Evolutionary conservation across 2,113 vertebrate genomes (phyloP).

Genomic region (Mola mola): DNA sequence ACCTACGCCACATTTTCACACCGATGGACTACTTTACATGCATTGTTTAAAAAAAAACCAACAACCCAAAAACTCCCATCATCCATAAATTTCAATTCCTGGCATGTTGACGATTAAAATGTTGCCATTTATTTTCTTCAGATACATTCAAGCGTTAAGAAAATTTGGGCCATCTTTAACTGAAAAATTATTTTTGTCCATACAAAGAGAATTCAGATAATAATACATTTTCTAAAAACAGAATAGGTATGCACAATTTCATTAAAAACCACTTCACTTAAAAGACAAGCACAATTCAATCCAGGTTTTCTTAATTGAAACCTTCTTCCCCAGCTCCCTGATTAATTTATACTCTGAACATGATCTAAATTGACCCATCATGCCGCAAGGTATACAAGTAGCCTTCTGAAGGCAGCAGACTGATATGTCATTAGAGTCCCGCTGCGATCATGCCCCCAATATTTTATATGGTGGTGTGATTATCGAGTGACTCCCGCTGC

Average conservation of each 20-base stretch:
- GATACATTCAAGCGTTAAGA: conserved; percentile 4
- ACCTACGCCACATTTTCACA: too few relatives aligned
- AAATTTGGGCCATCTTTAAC: not conserved
- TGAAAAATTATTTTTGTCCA: conserved; percentile 12
- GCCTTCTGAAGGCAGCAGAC: conserved; percentile 55
- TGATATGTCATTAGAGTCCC: conserved; percentile 86
- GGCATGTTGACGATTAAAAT: too few relatives aligned
- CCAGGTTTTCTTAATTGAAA: conserved; percentile 78
- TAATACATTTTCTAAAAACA: conserved; percentile 20
- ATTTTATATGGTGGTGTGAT: conserved; percentile 84
- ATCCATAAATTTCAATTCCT: too few relatives aligned
- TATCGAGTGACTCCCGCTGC: conserved; percentile 71
- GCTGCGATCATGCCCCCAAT: conserved; percentile 90
- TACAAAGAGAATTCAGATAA: conserved; percentile 18
- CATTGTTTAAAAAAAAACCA: too few relatives aligned
- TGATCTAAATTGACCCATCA: conserved; percentile 81
- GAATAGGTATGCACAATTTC: conserved; percentile 36
- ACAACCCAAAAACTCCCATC: too few relatives aligned
- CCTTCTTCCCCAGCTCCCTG: conserved; percentile 71
- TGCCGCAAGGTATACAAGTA: conserved; percentile 75
- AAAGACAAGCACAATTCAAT: conserved; percentile 68
- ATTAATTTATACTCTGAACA: conserved; percentile 73
- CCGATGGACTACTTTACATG: too few relatives aligned
- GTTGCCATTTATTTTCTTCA: too few relatives aligned
- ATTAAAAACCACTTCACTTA: conserved; percentile 33